Conservation (phyloP, 2,113 vertebrate species). For the Elephas maximus region DNA sequence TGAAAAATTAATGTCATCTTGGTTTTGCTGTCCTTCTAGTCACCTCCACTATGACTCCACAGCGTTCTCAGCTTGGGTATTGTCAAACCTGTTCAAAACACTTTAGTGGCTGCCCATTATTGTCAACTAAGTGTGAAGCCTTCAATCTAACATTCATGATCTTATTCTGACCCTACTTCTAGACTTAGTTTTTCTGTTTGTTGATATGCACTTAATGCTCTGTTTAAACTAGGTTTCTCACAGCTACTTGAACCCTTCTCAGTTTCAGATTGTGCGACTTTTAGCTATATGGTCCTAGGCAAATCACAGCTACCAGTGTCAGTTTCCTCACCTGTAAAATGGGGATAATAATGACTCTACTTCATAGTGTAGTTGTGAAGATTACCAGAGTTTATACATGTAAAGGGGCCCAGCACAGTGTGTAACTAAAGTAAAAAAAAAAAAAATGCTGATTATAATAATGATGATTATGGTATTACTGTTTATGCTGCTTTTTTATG, state of each 20-base stretch:
- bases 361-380: neutral
- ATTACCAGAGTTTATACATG: neutral
- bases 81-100: neutral
- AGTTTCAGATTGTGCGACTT: conserved; percentile 23
- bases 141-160: neutral
- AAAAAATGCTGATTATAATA: neutral
- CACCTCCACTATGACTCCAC: accelerated
- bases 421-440: too few relatives aligned
- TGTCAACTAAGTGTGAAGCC: neutral
- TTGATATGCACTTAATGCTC: neutral
- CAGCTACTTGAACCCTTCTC: neutral
- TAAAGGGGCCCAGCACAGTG: neutral
- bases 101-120: neutral
- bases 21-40: neutral
- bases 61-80: neutral
- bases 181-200: conserved; percentile 50
- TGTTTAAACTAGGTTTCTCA: neutral
- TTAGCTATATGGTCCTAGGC: neutral
- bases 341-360: neutral
- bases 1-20: neutral
- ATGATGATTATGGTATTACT: neutral
- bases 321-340: neutral
- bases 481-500: neutral
- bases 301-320: neutral
- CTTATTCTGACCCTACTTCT: conserved; percentile 30